A percentile compares a stretch with the other conserved stretches of the same genome.
Evolutionary conservation across 2,888 invertebrate species (phyloP).

Genomic region (Dicranocentrus wangi): DNA sequence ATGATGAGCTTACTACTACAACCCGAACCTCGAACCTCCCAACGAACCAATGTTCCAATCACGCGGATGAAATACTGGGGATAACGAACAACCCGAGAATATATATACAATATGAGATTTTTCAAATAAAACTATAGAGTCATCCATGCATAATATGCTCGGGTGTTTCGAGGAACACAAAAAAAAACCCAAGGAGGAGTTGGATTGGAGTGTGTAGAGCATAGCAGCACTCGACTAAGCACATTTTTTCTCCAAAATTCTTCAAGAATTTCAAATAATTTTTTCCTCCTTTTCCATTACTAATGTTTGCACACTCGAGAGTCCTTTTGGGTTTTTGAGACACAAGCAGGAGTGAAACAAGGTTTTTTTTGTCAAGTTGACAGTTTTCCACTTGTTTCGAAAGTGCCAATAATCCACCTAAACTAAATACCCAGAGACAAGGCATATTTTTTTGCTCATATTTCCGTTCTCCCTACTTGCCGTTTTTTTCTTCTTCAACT

Average conservation of each 20-base stretch:
- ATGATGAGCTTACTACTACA: conserved; percentile 41
- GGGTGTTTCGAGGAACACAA: too few relatives aligned
- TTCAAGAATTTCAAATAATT: conserved; percentile 15
- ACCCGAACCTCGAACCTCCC: too few relatives aligned
- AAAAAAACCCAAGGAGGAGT: not conserved
- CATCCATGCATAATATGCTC: conserved; percentile 42
- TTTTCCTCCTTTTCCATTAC: not conserved
- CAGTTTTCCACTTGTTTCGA: conserved; percentile 12
- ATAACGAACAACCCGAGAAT: not conserved
- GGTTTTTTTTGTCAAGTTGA: conserved; percentile 24
- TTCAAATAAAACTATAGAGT: conserved; percentile 37
- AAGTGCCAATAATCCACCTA: not conserved
- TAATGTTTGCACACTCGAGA: not conserved
- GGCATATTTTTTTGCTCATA: conserved; percentile 2
- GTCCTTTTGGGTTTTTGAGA: too few relatives aligned
- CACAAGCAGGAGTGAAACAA: not conserved
- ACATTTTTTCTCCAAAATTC: not conserved
- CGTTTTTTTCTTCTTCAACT: not conserved
- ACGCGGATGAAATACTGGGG: conserved; percentile 29
- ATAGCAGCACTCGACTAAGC: too few relatives aligned
- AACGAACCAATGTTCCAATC: conserved; percentile 36
- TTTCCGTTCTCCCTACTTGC: conserved; percentile 2
- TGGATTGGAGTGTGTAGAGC: too few relatives aligned
- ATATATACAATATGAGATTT: not conserved
- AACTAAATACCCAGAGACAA: too few relatives aligned